phyloP scores from a whole-genome alignment of 2,888 invertebrate genomes.

The Rhingia rostrata region DNA sequence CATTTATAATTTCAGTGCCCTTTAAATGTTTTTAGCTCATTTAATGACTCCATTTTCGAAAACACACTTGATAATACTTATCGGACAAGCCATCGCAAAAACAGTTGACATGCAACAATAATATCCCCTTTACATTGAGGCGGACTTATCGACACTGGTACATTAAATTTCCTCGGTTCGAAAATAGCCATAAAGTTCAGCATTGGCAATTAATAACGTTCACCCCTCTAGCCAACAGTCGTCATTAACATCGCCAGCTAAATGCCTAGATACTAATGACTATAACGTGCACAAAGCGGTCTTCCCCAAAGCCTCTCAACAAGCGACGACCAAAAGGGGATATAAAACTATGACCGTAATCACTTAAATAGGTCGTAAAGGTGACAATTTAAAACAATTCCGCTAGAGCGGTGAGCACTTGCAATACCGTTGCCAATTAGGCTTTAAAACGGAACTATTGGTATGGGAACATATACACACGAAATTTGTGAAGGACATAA shows the following conservation, averaged over 20 bases:
- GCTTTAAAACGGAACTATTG: too few species aligned
- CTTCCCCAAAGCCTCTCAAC: conserved; percentile 9
- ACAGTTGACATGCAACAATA: too few species aligned
- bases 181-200: conserved; percentile 66
- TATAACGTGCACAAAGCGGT: conserved; percentile 18
- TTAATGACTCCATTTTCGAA: too few species aligned
- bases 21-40: too few species aligned
- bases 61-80: too few species aligned
- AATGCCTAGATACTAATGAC: conserved; percentile 51
- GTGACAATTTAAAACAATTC: conserved; percentile 73
- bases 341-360: conserved; percentile 60
- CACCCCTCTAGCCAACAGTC: conserved; percentile 2
- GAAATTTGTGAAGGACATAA: too few species aligned
- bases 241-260: conserved; percentile 5
- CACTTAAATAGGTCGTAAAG: conserved; percentile 68
- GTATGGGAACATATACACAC: too few species aligned
- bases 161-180: conserved; percentile 65
- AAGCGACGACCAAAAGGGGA: conserved; percentile 11
- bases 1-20: too few species aligned
- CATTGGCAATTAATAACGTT: conserved; percentile 64
- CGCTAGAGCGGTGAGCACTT: background rate
- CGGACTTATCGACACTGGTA: background rate
- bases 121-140: too few species aligned
- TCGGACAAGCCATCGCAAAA: too few species aligned
- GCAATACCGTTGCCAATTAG: too few species aligned